These are phyloP conservation scores for Thunnus albacares DNA, from an alignment of 2,797 vertebrate species.

Conservation along the genomic window DNA sequence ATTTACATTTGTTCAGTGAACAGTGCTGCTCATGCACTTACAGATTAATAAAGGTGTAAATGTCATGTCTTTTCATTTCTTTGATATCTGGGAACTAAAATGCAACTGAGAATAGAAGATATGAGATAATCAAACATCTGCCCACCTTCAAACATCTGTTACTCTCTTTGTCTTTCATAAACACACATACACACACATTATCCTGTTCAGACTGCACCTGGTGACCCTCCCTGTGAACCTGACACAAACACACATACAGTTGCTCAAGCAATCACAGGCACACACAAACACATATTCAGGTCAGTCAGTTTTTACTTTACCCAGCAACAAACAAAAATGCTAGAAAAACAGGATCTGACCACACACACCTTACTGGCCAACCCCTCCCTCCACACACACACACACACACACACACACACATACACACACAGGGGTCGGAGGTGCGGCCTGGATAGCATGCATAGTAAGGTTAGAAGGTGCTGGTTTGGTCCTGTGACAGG, in stretches of 20 bases:
- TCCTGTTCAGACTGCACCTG: slow-evolving; percentile 51
- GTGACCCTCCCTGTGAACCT: slow-evolving; percentile 56
- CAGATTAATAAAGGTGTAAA: background rate
- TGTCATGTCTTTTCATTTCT: background rate
- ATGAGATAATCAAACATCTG: slow-evolving; percentile 44
- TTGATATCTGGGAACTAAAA: slow-evolving; percentile 1
- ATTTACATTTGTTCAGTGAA: background rate
- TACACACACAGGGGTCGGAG: slow-evolving; percentile 58
- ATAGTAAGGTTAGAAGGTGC: slow-evolving; percentile 60
- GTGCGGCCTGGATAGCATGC: slow-evolving; percentile 42
- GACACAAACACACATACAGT: slow-evolving; percentile 43
- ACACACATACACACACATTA: slow-evolving; percentile 18
- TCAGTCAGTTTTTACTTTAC: slow-evolving; percentile 51
- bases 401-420: slow-evolving; percentile 11
- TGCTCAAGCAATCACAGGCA: slow-evolving; percentile 33
- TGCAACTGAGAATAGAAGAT: slow-evolving; percentile 8
- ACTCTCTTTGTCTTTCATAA: slow-evolving; percentile 48
- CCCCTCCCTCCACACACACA: slow-evolving; percentile 14
- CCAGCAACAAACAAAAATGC: slow-evolving; percentile 43
- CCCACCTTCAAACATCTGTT: slow-evolving; percentile 36
- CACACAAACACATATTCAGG: slow-evolving; percentile 41
- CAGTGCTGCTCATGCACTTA: background rate
- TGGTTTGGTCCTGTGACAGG: slow-evolving; percentile 64
- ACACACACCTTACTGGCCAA: background rate
- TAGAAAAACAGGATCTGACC: slow-evolving; percentile 75